phyloP scores from a whole-genome alignment of 2,888 invertebrate genomes.

The Dicyrtomina minuta region DNA sequence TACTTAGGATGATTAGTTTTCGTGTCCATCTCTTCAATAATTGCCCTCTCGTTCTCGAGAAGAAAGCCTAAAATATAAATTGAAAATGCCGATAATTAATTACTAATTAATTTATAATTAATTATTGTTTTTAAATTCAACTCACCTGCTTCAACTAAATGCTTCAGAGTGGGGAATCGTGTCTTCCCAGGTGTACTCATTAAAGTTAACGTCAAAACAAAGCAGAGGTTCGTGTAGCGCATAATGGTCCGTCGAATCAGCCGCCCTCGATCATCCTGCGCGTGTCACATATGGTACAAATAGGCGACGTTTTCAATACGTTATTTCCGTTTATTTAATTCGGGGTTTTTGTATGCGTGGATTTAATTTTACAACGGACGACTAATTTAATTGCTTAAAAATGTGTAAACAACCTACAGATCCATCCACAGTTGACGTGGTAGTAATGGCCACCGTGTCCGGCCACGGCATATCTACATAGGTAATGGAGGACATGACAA shows the following conservation, averaged over 20 bases:
- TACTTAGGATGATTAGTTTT: conserved; percentile 54
- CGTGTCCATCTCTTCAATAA: conserved; percentile 55
- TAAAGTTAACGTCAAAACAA: conserved; percentile 81
- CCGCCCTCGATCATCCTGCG: conserved; percentile 70
- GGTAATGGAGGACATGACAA: too few species aligned
- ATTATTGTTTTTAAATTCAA: neutral
- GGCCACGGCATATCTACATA: conserved; percentile 69
- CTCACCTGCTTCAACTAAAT: conserved; percentile 75
- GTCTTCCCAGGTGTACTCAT: conserved; percentile 84
- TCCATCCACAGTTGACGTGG: conserved; percentile 77
- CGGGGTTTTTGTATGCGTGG: too few species aligned
- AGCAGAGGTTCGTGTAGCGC: conserved; percentile 76
- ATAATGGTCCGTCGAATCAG: conserved; percentile 80
- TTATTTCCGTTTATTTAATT: too few species aligned
- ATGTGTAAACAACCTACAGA: conserved; percentile 57
- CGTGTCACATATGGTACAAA: conserved; percentile 12
- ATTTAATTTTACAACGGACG: too few species aligned
- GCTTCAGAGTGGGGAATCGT: conserved; percentile 77
- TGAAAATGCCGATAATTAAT: too few species aligned
- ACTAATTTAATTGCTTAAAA: neutral
- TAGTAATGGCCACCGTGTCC: conserved; percentile 79
- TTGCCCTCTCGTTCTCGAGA: conserved; percentile 55
- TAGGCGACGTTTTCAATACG: neutral
- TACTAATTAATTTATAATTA: neutral
- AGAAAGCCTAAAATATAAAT: conserved; percentile 56